A percentile compares a stretch with the other conserved stretches of the same genome.
Evolutionary conservation across 2,888 invertebrate species (phyloP).

Genomic region (Eumacrocentrus americanus): DNA sequence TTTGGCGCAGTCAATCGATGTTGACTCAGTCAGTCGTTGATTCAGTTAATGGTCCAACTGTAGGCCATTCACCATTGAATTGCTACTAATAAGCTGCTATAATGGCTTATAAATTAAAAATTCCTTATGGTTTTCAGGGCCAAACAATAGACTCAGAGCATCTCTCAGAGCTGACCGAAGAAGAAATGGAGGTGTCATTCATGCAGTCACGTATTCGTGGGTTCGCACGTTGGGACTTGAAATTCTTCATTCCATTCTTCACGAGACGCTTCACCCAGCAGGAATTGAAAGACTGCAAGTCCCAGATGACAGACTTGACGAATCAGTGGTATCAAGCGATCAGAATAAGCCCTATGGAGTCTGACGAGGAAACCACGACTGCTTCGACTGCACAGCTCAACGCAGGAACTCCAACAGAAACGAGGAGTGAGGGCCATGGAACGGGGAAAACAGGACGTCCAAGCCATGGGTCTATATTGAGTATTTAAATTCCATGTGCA

Average conservation of each 20-base stretch:
- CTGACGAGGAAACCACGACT: constrained; percentile 72
- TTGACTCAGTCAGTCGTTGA: too few relatives aligned
- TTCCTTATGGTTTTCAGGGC: constrained; percentile 63
- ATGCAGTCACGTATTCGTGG: constrained; percentile 81
- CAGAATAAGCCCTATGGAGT: constrained; percentile 84
- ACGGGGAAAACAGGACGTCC: constrained; percentile 43
- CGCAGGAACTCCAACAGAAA: constrained; percentile 40
- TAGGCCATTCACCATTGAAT: too few relatives aligned
- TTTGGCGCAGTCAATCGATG: not conserved
- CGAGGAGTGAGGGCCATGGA: constrained; percentile 37
- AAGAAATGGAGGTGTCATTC: constrained; percentile 88
- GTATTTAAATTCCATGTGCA: constrained; percentile 46
- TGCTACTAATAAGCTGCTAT: too few relatives aligned
- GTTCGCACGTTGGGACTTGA: constrained; percentile 89
- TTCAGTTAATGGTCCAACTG: too few relatives aligned
- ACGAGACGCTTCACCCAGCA: constrained; percentile 93
- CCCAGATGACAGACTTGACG: constrained; percentile 94
- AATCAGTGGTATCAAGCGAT: constrained; percentile 98
- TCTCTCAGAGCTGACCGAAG: constrained; percentile 90
- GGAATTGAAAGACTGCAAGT: constrained; percentile 94
- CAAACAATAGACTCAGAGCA: constrained; percentile 93
- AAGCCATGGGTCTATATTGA: constrained; percentile 57
- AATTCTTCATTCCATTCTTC: constrained; percentile 95
- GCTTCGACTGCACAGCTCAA: constrained; percentile 55
- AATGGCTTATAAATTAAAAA: too few relatives aligned